Conservation (phyloP, 2,888 invertebrate species). For the Phaonia tiefii region DNA sequence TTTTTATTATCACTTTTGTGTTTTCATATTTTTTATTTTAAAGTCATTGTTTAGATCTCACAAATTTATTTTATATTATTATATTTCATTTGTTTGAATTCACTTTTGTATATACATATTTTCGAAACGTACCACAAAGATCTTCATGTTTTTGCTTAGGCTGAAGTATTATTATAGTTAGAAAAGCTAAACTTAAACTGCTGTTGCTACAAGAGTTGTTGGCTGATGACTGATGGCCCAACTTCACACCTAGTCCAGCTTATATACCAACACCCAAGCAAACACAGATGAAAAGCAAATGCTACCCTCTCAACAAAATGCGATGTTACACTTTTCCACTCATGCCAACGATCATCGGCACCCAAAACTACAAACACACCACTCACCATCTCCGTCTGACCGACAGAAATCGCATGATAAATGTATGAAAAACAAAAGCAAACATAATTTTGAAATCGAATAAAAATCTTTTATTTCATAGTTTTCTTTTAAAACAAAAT, state of each 20-base stretch:
- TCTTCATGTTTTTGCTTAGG: conserved; percentile 77
- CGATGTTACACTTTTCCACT: background rate
- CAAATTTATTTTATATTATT: too few species aligned
- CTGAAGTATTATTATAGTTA: conserved; percentile 71
- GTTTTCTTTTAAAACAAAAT: background rate
- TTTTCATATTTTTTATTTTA: background rate
- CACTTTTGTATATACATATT: conserved; percentile 36
- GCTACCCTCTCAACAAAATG: background rate
- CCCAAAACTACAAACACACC: background rate
- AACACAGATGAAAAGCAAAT: background rate
- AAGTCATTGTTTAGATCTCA: too few species aligned
- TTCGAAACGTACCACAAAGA: conserved; percentile 76
- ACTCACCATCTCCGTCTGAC: conserved; percentile 5
- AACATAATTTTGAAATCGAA: background rate
- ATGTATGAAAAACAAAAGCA: background rate
- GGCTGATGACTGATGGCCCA: conserved; percentile 74
- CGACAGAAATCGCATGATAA: conserved; percentile 12
- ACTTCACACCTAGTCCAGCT: conserved; percentile 46
- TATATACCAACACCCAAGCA: conserved; percentile 71
- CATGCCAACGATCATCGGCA: background rate
- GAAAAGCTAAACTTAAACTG: conserved; percentile 68
- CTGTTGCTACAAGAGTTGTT: conserved; percentile 59
- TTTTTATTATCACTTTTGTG: too few species aligned
- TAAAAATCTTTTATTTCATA: background rate
- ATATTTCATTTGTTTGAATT: too few species aligned